These are phyloP conservation scores for Dynastes maya DNA, from an alignment of 2,888 invertebrate genomes.

Conservation along the genomic window DNA sequence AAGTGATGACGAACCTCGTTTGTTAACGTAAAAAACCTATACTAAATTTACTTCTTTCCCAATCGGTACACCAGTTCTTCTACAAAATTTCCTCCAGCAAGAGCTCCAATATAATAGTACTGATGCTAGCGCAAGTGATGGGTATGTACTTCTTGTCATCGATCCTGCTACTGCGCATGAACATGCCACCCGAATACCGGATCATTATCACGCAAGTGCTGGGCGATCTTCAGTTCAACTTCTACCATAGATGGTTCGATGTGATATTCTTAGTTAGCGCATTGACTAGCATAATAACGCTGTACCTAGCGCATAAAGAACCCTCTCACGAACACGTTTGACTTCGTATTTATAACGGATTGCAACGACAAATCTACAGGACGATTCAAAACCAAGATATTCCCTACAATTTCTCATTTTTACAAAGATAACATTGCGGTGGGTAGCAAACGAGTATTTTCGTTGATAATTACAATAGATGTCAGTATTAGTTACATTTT, in stretches of 20 bases:
- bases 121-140: constrained; percentile 98
- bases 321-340: constrained; percentile 62
- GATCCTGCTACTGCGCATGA: constrained; percentile 98
- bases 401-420: neutral
- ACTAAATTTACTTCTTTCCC: neutral
- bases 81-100: constrained; percentile 99
- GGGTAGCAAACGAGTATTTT: too few relatives aligned
- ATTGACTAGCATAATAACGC: constrained; percentile 93
- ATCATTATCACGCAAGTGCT: constrained; percentile 93
- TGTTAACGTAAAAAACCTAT: too few relatives aligned
- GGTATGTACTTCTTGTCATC: constrained; percentile 99
- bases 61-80: constrained; percentile 84
- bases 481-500: too few relatives aligned
- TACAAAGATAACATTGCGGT: too few relatives aligned
- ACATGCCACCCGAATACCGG: constrained; percentile 98
- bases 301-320: constrained; percentile 94
- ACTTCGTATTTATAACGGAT: neutral
- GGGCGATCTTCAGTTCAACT: constrained; percentile 98
- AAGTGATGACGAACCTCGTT: too few relatives aligned
- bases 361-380: neutral
- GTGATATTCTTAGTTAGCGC: constrained; percentile 99
- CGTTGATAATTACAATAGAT: too few relatives aligned
- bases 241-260: constrained; percentile 99
- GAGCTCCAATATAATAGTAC: constrained; percentile 97
- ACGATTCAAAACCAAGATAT: neutral